Conservation (phyloP, 1,140 invertebrate genomes). For the Caenorhabditis elegans region DNA sequence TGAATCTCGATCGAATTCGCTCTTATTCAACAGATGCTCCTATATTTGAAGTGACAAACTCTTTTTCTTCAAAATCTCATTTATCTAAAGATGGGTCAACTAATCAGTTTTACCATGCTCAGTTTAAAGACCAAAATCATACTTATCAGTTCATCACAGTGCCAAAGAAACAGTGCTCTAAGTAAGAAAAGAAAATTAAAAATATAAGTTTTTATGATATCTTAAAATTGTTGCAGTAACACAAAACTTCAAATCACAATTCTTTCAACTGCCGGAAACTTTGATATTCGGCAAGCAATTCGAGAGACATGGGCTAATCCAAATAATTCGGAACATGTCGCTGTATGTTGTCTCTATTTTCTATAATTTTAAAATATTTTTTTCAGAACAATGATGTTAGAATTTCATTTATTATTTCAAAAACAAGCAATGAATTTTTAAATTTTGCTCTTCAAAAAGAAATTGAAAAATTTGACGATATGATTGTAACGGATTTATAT, state of each 20-base stretch:
- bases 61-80: no score
- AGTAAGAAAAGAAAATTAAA: no score
- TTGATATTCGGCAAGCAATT: constrained; percentile 12
- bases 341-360: background rate
- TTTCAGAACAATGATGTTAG: constrained; percentile 5
- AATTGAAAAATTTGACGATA: background rate
- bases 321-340: background rate
- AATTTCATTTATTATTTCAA: background rate
- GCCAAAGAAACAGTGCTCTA: background rate
- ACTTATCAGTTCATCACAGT: background rate
- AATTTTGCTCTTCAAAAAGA: background rate
- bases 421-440: background rate
- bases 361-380: background rate
- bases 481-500: background rate
- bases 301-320: constrained; percentile 3
- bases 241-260: constrained; percentile 14
- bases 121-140: constrained; percentile 2
- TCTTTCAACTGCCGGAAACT: background rate
- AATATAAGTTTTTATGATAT: no score
- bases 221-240: background rate
- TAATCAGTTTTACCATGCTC: background rate
- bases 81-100: background rate
- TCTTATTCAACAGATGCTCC: background rate
- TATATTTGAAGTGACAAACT: background rate
- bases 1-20: background rate